These are phyloP conservation scores for Cheirogaleus medius DNA, from an alignment of 2,113 vertebrate species.

Conservation along the genomic window DNA sequence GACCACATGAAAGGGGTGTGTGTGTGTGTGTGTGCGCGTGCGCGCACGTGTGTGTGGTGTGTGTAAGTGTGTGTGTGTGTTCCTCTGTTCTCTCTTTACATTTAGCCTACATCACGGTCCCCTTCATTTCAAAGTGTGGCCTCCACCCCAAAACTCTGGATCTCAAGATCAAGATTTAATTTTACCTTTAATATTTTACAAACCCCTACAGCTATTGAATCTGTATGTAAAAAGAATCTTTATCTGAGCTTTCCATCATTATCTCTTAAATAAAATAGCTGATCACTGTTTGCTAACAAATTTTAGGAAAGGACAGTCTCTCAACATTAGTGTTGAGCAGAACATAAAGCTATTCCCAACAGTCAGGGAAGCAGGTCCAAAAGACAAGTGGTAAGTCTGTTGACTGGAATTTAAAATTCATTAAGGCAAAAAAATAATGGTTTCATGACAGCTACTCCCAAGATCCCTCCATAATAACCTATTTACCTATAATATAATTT, in stretches of 20 bases:
- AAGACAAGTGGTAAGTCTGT: neutral
- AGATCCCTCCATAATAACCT: neutral
- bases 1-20: neutral
- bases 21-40: neutral
- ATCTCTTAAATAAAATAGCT: neutral
- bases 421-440: neutral
- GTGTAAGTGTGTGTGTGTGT: neutral
- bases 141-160: neutral
- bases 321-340: neutral
- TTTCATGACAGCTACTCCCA: neutral
- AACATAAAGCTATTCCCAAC: neutral
- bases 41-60: neutral
- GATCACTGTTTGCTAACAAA: neutral
- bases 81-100: neutral
- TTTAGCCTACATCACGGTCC: neutral
- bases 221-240: neutral
- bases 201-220: neutral
- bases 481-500: neutral
- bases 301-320: neutral
- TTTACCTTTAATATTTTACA: neutral
- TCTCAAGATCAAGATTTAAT: neutral
- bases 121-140: neutral
- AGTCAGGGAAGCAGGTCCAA: neutral
- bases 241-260: neutral
- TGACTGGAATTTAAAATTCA: neutral